Base-by-base conservation (phyloP, 2,113 vertebrate genomes). In the Dasypus novemcinctus region DNA sequence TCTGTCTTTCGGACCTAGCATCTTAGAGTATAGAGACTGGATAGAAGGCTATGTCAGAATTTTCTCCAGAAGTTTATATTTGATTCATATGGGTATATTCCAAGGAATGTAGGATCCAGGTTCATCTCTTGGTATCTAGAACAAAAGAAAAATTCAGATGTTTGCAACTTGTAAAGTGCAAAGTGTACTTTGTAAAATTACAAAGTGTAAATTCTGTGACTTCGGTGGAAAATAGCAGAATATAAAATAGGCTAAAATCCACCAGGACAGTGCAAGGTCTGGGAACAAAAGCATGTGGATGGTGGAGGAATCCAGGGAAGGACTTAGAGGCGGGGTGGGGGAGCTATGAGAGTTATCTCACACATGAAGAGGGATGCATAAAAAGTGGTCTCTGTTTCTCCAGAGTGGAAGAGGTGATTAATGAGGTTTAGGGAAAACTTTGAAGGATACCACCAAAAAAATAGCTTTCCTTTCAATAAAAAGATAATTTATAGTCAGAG, bases 91-190 rank as follows among this genome's bases (percentile, higher is more conserved):
- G 61, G 9, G 79, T 27, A 96, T 1, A 41, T 89, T 96, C 97
- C 97, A 98, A 66, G 97, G 98, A 89, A 96, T 69, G 25, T 63
- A 97, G 31, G 97, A 97, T 79, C 97, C 97, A 57, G 96, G 95
- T 27, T 95, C 33, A 74, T 98, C 97, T 93, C 71, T 97, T 43
- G 97, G 97, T 69, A 98, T 97, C 97, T 98, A 79, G 81, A 95
- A 83, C 21, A 27, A 94, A 93, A 97, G 79, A 75, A 95, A 94
- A 43, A 89, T 68, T 57, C 72, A 31, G 46, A 72, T 41, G 36
- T 64, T 92, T 63, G 13, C n/a, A 27, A 78, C 38, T 81, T 72
- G 57, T 79, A 82, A 94, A 82, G 72, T 29, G 21, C n/a, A n/a
- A n/a, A n/a, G n/a, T n/a, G n/a, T n/a, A n/a, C n/a, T n/a, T n/a